Conservation (phyloP, 1,140 invertebrate genomes). For the Chironomus striatipennis region DNA sequence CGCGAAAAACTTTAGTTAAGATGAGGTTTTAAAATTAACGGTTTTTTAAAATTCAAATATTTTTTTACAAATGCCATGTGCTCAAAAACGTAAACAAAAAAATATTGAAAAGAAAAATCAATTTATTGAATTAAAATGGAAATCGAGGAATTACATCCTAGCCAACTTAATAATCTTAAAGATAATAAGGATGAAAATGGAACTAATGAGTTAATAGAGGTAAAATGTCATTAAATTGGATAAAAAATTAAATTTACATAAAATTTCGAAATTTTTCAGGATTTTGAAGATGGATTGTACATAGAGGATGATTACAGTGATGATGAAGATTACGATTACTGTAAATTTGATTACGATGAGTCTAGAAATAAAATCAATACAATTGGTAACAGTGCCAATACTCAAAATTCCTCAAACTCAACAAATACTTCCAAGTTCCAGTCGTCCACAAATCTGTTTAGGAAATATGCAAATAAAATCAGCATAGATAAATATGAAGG, state of each 20-base stretch:
- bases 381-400: background rate
- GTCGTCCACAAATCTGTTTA: constrained; percentile 69
- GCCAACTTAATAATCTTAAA: background rate
- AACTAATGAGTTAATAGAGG: background rate
- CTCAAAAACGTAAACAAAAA: background rate
- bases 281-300: background rate
- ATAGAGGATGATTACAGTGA: background rate
- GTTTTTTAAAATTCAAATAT: no score
- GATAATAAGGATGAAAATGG: background rate
- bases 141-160: background rate
- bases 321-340: background rate
- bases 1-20: no score
- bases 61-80: background rate
- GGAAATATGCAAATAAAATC: constrained; percentile 72
- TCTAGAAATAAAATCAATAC: background rate
- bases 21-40: no score
- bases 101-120: background rate
- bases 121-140: background rate
- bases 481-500: constrained; percentile 75
- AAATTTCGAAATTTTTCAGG: background rate
- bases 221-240: background rate
- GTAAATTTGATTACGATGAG: constrained; percentile 7
- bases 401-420: constrained; percentile 46
- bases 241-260: background rate
- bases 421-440: constrained; percentile 64